These are phyloP conservation scores for Diadumene lineata DNA, from an alignment of 92 coral and sea anemone genomes.

Conservation along the genomic window DNA sequence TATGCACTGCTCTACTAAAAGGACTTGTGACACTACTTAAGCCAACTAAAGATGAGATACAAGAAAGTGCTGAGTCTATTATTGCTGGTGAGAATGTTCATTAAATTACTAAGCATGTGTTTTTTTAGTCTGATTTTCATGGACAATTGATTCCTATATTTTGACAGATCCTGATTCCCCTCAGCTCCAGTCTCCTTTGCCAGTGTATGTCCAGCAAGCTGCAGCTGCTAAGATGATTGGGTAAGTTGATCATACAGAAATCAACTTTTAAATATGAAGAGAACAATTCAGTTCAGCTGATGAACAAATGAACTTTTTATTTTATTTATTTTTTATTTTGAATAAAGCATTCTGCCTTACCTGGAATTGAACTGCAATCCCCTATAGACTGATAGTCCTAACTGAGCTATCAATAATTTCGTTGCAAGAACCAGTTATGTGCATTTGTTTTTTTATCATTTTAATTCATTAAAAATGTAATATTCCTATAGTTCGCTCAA, in stretches of 20 bases:
- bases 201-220: conserved; percentile 96
- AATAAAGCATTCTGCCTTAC: too few species aligned
- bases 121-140: neutral
- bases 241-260: conserved; percentile 24
- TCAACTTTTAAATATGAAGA: neutral
- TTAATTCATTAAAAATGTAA: too few species aligned
- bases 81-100: conserved; percentile 42
- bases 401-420: too few species aligned
- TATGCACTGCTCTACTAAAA: conserved; percentile 69
- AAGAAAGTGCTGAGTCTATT: conserved; percentile 71
- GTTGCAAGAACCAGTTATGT: too few species aligned
- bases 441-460: too few species aligned
- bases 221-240: conserved; percentile 96
- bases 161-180: conserved; percentile 85
- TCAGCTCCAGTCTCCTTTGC: conserved; percentile 87
- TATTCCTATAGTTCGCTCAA: too few species aligned
- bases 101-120: neutral
- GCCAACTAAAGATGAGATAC: conserved; percentile 91
- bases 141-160: neutral
- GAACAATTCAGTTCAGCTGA: neutral
- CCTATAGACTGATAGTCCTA: too few species aligned
- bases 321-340: too few species aligned
- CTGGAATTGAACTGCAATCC: too few species aligned
- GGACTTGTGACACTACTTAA: conserved; percentile 83
- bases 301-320: neutral